A percentile compares a stretch with the other conserved stretches of the same genome.
Evolutionary conservation across 2,797 vertebrate genomes (phyloP).

Genomic region (Chelon labrosus): DNA sequence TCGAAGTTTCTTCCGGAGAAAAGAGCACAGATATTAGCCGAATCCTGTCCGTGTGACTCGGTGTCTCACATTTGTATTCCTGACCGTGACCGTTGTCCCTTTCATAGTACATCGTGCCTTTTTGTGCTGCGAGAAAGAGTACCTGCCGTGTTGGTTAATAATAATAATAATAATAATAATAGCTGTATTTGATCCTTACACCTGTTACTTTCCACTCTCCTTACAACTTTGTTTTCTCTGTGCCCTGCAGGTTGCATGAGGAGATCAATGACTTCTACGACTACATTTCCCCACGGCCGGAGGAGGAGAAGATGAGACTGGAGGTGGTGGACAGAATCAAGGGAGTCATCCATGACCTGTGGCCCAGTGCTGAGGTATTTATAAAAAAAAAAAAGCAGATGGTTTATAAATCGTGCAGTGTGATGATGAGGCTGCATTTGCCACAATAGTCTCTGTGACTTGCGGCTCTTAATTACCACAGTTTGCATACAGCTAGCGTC

Average conservation of each 20-base stretch:
- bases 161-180: background rate
- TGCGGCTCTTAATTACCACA: constrained; percentile 7
- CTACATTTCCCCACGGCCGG: constrained; percentile 95
- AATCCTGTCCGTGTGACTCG: constrained; percentile 15
- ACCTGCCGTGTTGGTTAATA: background rate
- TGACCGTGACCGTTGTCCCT: constrained; percentile 2
- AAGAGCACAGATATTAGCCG: background rate
- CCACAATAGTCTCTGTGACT: constrained; percentile 1
- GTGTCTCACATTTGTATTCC: constrained; percentile 18
- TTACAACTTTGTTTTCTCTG: constrained; percentile 22
- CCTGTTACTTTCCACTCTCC: background rate
- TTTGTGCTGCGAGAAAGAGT: background rate
- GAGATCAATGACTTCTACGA: constrained; percentile 97
- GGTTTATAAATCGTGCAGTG: too few species aligned
- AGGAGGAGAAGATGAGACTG: constrained; percentile 96
- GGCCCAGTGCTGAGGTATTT: constrained; percentile 95
- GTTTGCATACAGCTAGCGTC: constrained; percentile 8
- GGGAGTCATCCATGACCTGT: constrained; percentile 95
- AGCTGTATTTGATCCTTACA: background rate
- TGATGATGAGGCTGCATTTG: background rate
- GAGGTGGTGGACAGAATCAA: constrained; percentile 97
- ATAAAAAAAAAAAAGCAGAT: too few species aligned
- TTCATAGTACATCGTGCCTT: background rate
- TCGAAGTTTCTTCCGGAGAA: too few species aligned
- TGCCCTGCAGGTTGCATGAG: constrained; percentile 90